These are phyloP conservation scores for Pampusana beccarii DNA, from an alignment of 2,113 vertebrate species.

Conservation along the genomic window DNA sequence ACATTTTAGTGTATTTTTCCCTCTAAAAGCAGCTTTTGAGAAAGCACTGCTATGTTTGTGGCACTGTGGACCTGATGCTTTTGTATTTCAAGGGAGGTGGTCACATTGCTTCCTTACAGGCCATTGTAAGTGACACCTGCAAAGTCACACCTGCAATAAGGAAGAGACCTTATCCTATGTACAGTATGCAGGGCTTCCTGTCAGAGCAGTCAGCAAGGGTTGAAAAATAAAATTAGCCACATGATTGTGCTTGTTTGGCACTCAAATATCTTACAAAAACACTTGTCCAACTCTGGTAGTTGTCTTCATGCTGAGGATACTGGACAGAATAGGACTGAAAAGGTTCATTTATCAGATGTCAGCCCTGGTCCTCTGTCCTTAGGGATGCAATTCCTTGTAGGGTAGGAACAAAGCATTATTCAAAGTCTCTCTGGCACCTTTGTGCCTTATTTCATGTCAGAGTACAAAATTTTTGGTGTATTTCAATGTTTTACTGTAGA, in stretches of 20 bases:
- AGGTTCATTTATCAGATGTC: neutral
- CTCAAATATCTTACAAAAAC: neutral
- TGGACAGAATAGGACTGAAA: neutral
- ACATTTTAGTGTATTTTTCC: neutral
- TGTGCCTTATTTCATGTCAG: neutral
- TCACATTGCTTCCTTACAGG: neutral
- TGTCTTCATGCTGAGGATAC: neutral
- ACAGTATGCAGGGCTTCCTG: neutral
- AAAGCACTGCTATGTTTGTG: rapidly evolving
- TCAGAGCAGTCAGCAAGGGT: neutral
- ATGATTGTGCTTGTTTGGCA: neutral
- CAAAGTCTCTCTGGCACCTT: neutral
- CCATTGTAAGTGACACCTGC: neutral
- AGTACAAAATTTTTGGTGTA: neutral
- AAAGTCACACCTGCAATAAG: neutral
- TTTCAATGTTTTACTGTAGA: neutral
- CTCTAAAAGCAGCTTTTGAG: neutral
- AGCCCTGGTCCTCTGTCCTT: neutral
- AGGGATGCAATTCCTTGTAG: neutral
- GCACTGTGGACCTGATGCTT: neutral
- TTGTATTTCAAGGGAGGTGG: neutral
- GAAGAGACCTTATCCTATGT: neutral
- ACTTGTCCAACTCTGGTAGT: neutral
- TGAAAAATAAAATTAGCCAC: neutral
- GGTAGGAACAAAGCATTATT: neutral